A percentile compares a stretch with the other conserved stretches of the same genome.
Evolutionary conservation across 2,797 vertebrate species (phyloP).

Genomic region (Molossus molossus): DNA sequence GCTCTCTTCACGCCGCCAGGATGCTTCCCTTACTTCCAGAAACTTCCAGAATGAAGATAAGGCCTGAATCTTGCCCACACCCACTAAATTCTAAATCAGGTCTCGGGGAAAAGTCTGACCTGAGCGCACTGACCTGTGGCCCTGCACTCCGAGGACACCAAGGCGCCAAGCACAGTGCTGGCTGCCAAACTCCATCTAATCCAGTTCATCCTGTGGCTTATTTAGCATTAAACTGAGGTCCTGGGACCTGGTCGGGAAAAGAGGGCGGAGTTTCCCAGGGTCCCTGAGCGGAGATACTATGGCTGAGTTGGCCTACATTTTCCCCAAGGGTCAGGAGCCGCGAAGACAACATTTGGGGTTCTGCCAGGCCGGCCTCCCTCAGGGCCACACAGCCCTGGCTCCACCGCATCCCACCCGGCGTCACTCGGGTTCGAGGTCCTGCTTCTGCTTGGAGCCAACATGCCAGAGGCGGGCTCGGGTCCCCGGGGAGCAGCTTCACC

Average conservation of each 20-base stretch:
- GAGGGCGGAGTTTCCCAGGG: slow-evolving; percentile 29
- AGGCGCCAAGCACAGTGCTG: fast-evolving
- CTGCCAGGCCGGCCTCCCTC: neutral
- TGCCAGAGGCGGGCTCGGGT: neutral
- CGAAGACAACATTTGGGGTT: neutral
- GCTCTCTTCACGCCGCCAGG: neutral
- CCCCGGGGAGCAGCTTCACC: neutral
- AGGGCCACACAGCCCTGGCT: fast-evolving
- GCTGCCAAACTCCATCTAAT: neutral
- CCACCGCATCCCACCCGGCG: fast-evolving
- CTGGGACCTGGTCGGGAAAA: neutral
- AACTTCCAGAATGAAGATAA: neutral
- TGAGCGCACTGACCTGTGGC: fast-evolving
- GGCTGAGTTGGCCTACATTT: neutral
- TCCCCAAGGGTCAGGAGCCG: neutral
- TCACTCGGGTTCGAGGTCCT: neutral
- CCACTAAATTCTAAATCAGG: neutral
- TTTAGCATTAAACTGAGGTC: neutral
- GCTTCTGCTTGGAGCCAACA: neutral
- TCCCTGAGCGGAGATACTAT: neutral
- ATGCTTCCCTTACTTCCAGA: neutral
- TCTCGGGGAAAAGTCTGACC: neutral
- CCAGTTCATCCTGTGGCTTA: neutral
- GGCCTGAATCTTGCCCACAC: neutral
- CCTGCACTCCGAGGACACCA: neutral